Evolutionary conservation across 2,113 vertebrate genomes (phyloP).

Genomic region (Rhizomys pruinosus): DNA sequence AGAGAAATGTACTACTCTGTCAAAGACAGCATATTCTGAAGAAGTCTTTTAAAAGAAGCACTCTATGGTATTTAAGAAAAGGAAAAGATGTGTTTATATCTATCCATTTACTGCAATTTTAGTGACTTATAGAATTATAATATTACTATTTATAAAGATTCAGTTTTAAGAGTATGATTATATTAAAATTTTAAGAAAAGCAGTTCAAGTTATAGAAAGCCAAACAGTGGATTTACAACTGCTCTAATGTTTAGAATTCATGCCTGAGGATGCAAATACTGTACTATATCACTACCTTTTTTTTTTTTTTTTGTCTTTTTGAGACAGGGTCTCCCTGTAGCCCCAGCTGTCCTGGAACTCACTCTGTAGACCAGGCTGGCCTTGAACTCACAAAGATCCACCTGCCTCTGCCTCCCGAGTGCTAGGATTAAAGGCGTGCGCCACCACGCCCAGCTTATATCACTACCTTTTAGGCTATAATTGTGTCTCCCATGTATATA

Average conservation of each 20-base stretch:
- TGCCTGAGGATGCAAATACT: background rate
- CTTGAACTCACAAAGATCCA: too few relatives aligned
- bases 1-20: slow-evolving; percentile 7
- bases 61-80: background rate
- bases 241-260: background rate
- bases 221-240: background rate
- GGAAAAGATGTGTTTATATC: slow-evolving; percentile 12
- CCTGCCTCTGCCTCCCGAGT: too few relatives aligned
- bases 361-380: too few relatives aligned
- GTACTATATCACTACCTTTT: background rate
- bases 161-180: slow-evolving; percentile 17
- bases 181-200: background rate
- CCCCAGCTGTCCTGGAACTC: too few relatives aligned
- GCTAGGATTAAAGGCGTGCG: too few relatives aligned
- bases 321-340: too few relatives aligned
- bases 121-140: slow-evolving; percentile 46
- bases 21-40: slow-evolving; percentile 5
- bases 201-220: background rate
- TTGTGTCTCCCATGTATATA: background rate
- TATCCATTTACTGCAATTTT: slow-evolving; percentile 34
- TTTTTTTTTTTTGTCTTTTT: too few relatives aligned
- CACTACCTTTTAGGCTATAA: background rate
- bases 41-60: slow-evolving; percentile 34
- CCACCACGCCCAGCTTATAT: too few relatives aligned
- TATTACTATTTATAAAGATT: slow-evolving; percentile 52